Percentiles rank a stretch among this genome's conserved stretches.
These are phyloP conservation scores for Plumapathes pennacea DNA, from an alignment of 92 coral and sea anemone genomes.

Conservation along the genomic window DNA sequence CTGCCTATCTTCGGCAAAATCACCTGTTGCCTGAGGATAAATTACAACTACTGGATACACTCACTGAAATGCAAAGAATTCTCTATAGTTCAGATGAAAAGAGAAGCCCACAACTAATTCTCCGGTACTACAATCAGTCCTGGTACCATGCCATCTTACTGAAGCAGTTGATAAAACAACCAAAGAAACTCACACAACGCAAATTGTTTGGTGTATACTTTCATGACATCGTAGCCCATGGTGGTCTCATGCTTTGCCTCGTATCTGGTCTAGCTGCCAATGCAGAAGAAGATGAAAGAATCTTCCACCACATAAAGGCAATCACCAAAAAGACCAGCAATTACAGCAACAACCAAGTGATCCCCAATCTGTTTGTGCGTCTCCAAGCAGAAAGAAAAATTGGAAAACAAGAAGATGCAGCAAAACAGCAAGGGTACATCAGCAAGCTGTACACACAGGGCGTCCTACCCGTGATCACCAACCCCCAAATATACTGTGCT, in stretches of 20 bases:
- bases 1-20: slow-evolving; percentile 4
- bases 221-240: slow-evolving; percentile 30
- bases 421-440: slow-evolving; percentile 26
- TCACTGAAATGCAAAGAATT: slow-evolving; percentile 46
- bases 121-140: slow-evolving; percentile 49
- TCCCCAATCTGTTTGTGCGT: slow-evolving; percentile 40
- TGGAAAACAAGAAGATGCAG: slow-evolving; percentile 8
- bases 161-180: slow-evolving; percentile 7
- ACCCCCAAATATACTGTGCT: no score
- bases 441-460: no score
- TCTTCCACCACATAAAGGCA: slow-evolving; percentile 24
- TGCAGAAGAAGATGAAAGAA: slow-evolving; percentile 53
- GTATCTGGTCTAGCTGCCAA: slow-evolving; percentile 40
- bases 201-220: slow-evolving; percentile 57
- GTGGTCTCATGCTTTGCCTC: slow-evolving; percentile 16
- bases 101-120: slow-evolving; percentile 40
- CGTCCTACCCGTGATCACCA: no score
- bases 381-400: slow-evolving; percentile 9
- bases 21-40: slow-evolving; percentile 17
- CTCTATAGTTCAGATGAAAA: slow-evolving; percentile 28
- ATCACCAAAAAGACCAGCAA: slow-evolving; percentile 50
- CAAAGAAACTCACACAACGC: slow-evolving; percentile 29
- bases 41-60: slow-evolving; percentile 1
- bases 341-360: slow-evolving; percentile 27
- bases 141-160: slow-evolving; percentile 50